Conservation (phyloP, 1,140 invertebrate genomes). For the Teleopsis dalmanni region DNA sequence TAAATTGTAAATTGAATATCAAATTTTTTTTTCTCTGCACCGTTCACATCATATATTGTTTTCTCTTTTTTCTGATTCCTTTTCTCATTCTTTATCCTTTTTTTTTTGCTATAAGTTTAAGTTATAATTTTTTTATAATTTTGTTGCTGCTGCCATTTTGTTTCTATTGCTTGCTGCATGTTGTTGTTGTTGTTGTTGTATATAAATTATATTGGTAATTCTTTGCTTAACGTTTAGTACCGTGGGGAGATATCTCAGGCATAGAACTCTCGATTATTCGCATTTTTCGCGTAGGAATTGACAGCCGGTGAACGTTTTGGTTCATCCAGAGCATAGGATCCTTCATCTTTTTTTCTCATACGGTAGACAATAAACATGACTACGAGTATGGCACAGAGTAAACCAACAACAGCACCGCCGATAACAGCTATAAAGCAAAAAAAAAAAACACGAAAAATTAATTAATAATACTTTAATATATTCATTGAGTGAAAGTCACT, state of each 20-base stretch:
- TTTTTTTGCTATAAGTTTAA: too few species aligned
- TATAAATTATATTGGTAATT: too few species aligned
- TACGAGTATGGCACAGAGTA: slow-evolving; percentile 93
- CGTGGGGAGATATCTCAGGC: slow-evolving; percentile 60
- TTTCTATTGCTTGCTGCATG: too few species aligned
- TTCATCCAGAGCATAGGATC: slow-evolving; percentile 95
- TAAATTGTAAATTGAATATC: too few species aligned
- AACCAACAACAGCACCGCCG: slow-evolving; percentile 92
- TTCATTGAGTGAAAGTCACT: not conserved
- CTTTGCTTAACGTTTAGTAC: slow-evolving; percentile 10
- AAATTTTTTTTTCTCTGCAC: too few species aligned
- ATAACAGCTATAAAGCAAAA: slow-evolving; percentile 77
- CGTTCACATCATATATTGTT: too few species aligned
- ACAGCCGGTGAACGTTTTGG: slow-evolving; percentile 85
- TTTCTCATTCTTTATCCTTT: too few species aligned
- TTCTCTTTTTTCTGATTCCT: too few species aligned
- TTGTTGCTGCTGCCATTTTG: too few species aligned
- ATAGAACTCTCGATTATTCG: slow-evolving; percentile 88
- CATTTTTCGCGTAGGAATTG: slow-evolving; percentile 82
- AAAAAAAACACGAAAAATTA: not conserved
- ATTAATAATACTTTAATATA: not conserved
- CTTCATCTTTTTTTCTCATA: slow-evolving; percentile 99
- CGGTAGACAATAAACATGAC: slow-evolving; percentile 99
- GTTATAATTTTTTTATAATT: too few species aligned
- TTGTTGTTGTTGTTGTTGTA: too few species aligned